Base-by-base conservation (phyloP, 2,797 vertebrate genomes). In the Yasuhikotakia modesta region DNA sequence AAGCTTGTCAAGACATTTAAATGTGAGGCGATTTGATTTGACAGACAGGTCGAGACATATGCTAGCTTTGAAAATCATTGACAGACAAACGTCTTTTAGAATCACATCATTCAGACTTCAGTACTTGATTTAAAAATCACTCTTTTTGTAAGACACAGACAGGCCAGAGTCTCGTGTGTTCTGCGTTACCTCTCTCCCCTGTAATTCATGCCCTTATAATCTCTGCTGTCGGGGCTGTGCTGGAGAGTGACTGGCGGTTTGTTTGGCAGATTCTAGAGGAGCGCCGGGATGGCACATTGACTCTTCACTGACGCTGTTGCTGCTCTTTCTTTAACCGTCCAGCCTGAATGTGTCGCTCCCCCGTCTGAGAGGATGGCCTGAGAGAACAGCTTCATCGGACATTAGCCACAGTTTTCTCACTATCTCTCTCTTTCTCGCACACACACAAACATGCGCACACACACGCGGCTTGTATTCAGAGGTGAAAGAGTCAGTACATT, bases 1-100 rank as follows among this genome's bases (percentile, higher is more conserved):
- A n/a, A 75, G 81, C 84, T 84, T 86, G 86, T 88, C 87, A 89
- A 79, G 79, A 78, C 64, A 48, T 68, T 86, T 86, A 84, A 88
- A 85, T 77, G 81, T 86, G 84, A 87, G 73, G 78, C 43, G 71
- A 82, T 78, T 65, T 85, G 86, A 88, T 82, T 72, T 82, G 85
- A 84, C 85, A 78, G 84, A 87, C 66, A 72, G 63, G 71, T 61
- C 78, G 80, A 70, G 58, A 83, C 85, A 83, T 82, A 79, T 52
- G 75, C 79, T 83, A 78, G 74, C 70, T 84, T 85, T 87, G 83
- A 88, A 43, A 88, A 86, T 86, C 82, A 84, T 83, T 86, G 86
- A 87, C 83, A 85, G 84, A 85, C 82, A 83, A 78, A 84, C 80
- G 84, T 80, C 84, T 87, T 57, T 32, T 52, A 86, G 79, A 79